These are phyloP conservation scores for Seriola dumerili DNA, from an alignment of 2,113 vertebrate genomes.

Conservation along the genomic window DNA sequence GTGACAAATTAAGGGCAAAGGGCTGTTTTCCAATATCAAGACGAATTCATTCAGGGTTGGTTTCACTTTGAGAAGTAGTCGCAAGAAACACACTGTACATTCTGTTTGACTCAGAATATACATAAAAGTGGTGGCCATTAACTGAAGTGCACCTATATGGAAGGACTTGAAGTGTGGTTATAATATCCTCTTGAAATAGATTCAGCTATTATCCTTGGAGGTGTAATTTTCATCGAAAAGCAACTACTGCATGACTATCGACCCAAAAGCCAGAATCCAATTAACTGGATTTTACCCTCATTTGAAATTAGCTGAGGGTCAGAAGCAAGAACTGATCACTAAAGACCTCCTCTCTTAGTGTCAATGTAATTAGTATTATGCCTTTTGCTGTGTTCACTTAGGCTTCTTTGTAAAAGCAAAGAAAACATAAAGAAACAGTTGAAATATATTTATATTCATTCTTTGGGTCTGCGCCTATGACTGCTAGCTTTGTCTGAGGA, in stretches of 20 bases:
- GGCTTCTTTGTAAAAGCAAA: neutral
- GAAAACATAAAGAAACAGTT: neutral
- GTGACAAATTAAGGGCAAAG: constrained; percentile 50
- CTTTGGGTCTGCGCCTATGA: neutral
- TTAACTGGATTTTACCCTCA: constrained; percentile 67
- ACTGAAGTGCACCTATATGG: neutral
- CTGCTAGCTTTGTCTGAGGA: neutral
- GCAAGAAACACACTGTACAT: neutral
- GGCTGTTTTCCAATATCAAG: constrained; percentile 41
- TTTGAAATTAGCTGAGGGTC: constrained; percentile 46
- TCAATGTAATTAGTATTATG: constrained; percentile 22
- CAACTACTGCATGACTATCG: constrained; percentile 29
- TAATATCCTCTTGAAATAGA: constrained; percentile 38
- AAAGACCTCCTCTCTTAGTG: constrained; percentile 11
- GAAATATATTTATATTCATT: neutral
- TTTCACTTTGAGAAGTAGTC: constrained; percentile 24
- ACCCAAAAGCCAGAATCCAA: constrained; percentile 55
- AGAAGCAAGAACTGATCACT: constrained; percentile 33
- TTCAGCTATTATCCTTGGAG: constrained; percentile 50
- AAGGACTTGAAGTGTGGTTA: neutral
- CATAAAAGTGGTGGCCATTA: neutral
- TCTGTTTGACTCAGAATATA: neutral
- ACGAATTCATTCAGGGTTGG: constrained; percentile 26
- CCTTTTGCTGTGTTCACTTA: constrained; percentile 4
- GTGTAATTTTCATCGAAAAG: constrained; percentile 48